phyloP scores from a whole-genome alignment of 2,888 invertebrate genomes.

The Philereme transversata region DNA sequence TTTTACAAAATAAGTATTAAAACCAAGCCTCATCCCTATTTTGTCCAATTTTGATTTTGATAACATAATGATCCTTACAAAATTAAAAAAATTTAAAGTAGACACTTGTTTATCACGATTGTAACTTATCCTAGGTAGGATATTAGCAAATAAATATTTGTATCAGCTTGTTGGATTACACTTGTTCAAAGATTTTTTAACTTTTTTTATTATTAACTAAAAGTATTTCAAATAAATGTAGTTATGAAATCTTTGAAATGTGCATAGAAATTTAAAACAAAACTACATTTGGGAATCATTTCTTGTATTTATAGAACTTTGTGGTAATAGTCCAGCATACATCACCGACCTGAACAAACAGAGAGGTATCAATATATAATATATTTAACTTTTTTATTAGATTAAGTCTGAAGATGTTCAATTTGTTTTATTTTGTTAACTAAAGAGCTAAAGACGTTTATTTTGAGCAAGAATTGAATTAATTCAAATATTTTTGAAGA shows the following conservation, averaged over 20 bases:
- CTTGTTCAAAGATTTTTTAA: constrained; percentile 57
- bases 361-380: constrained; percentile 83
- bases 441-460: constrained; percentile 41
- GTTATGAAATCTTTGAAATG: constrained; percentile 63
- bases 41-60: no score
- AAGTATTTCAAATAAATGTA: constrained; percentile 13
- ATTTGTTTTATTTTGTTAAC: constrained; percentile 32
- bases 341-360: constrained; percentile 83
- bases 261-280: constrained; percentile 59
- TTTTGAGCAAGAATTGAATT: constrained; percentile 36
- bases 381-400: constrained; percentile 73
- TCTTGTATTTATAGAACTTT: constrained; percentile 86
- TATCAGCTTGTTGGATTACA: constrained; percentile 12
- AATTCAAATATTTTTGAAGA: constrained; percentile 61
- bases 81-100: no score
- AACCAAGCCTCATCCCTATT: no score
- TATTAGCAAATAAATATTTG: background rate
- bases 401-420: constrained; percentile 47
- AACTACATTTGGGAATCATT: constrained; percentile 84
- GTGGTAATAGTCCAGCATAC: constrained; percentile 85
- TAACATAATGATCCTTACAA: no score
- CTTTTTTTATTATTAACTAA: background rate
- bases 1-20: no score
- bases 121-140: no score
- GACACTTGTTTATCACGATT: no score